Percentiles rank a stretch among this genome's conserved stretches.
phyloP scores from a whole-genome alignment of 2,888 invertebrate genomes.

The Lasius fuliginosus region DNA sequence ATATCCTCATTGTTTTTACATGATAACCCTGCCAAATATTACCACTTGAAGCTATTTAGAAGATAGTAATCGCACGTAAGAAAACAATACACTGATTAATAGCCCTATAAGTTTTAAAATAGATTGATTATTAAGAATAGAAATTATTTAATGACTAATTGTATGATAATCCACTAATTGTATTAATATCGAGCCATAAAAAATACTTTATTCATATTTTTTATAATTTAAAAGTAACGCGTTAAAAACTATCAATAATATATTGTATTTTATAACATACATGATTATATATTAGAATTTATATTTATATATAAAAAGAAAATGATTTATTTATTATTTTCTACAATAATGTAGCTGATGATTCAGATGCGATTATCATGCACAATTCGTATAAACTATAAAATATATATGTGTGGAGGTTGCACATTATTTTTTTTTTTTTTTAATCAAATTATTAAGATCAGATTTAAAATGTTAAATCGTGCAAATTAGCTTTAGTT shows the following conservation, averaged over 20 bases:
- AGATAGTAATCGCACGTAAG: neutral
- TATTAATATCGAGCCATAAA: neutral
- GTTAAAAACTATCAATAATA: neutral
- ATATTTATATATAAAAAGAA: slow-evolving; percentile 1
- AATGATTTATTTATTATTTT: neutral
- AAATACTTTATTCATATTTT: slow-evolving; percentile 5
- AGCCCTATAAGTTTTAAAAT: neutral
- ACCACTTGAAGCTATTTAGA: neutral
- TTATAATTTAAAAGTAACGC: neutral
- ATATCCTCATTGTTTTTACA: neutral
- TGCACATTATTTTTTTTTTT: neutral
- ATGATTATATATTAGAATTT: neutral
- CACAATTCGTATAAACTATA: neutral
- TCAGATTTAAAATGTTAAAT: neutral
- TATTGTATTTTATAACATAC: neutral
- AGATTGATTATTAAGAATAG: neutral
- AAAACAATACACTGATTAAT: neutral
- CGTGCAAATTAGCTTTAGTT: neutral
- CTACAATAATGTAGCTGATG: neutral
- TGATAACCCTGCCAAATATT: neutral
- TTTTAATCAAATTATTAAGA: neutral
- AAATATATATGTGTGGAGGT: neutral
- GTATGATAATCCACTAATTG: neutral
- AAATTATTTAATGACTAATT: neutral
- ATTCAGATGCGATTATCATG: neutral